Base-by-base conservation (phyloP, 37 sponge, comb jelly and placozoan species). In the Ephydatia muelleri region DNA sequence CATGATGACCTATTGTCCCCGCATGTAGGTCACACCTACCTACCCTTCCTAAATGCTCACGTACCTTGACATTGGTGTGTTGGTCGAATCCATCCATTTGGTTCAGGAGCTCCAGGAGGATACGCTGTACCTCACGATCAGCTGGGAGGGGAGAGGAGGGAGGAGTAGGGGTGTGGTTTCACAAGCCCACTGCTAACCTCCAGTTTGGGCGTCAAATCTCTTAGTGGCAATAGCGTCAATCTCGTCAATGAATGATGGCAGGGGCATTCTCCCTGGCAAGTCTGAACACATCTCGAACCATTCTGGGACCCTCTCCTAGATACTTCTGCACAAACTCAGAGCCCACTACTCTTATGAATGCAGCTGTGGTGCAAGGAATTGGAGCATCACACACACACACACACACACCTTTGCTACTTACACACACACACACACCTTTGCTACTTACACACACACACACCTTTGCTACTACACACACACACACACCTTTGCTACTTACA, bases 71-170 rank as follows among this genome's bases (percentile, higher is more conserved):
- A 77, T 98, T 98, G 33, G 93, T 93, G 38, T 81, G 88, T 73
- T 96, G 98, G 68, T 98, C 98, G 80, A 98, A 98, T 12, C 98
- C 98, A 71, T 98, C 99, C 99, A 98, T 98, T 74, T 98, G 99
- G 78, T 98, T 98, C 8, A 98, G 79, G 5, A 98, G 90, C 83
- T 98, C 99, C 48, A 98, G 88, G 49, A 98, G 68, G 23, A 98
- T 98, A 2, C 99, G 84, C 89, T 98, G 99, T 27, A 98, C 99
- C 67, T 98, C 99, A 26, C 99, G 75, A 81, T 98, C 99, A 82
- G 99, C 99, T 94, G 76, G 19, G 66, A 47, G 30, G 34, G 11
- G 67, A 21, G n/a, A n/a, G n/a, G 70, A 30, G 43, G 43, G 30
- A 69, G 3, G 5, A 29, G 70, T 69, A 69, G 30, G 30, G 70